Evolutionary conservation across 2,113 vertebrate genomes (phyloP).

Genomic region (Notothenia rossii): DNA sequence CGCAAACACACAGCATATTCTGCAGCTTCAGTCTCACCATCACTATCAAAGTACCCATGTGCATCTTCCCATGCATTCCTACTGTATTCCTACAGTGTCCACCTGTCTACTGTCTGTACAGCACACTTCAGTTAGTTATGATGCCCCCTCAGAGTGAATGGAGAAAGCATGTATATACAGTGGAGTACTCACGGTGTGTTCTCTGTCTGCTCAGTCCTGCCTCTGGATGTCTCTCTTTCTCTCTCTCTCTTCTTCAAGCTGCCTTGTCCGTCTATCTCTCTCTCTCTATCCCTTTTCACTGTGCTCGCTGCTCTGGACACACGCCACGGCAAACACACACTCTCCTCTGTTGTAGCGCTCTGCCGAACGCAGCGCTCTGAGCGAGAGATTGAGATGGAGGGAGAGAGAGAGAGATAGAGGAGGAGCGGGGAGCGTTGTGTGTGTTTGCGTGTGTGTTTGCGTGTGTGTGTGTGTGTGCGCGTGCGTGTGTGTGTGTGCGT

Average conservation of each 20-base stretch:
- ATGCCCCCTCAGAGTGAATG: slow-evolving; percentile 22
- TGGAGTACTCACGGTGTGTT: slow-evolving; percentile 66
- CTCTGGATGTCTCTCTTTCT: slow-evolving; percentile 53
- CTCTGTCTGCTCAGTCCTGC: slow-evolving; percentile 53
- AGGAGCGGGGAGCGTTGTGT: slow-evolving; percentile 46
- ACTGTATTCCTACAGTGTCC: background rate
- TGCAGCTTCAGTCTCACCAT: slow-evolving; percentile 29
- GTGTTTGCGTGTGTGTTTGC: slow-evolving; percentile 11
- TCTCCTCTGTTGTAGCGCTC: slow-evolving; percentile 51
- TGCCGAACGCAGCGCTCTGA: slow-evolving; percentile 59
- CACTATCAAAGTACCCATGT: slow-evolving; percentile 28
- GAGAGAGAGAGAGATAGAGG: slow-evolving; percentile 36
- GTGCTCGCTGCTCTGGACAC: slow-evolving; percentile 64
- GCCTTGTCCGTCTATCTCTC: slow-evolving; percentile 28
- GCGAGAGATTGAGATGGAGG: slow-evolving; percentile 51
- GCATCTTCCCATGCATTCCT: slow-evolving; percentile 9
- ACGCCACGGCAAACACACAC: slow-evolving; percentile 48
- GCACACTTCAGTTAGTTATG: slow-evolving; percentile 37
- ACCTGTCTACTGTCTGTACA: slow-evolving; percentile 30
- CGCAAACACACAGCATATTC: background rate
- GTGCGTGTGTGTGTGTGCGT: slow-evolving; percentile 18
- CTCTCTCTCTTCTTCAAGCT: slow-evolving; percentile 61
- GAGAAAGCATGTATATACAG: slow-evolving; percentile 35
- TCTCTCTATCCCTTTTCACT: slow-evolving; percentile 38
- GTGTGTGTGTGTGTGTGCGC: slow-evolving; percentile 11